Evolutionary conservation across 2,113 vertebrate genomes (phyloP), one percentile per base, ranked within the genome.

Genomic region (Pyxicephalus adspersus): DNA sequence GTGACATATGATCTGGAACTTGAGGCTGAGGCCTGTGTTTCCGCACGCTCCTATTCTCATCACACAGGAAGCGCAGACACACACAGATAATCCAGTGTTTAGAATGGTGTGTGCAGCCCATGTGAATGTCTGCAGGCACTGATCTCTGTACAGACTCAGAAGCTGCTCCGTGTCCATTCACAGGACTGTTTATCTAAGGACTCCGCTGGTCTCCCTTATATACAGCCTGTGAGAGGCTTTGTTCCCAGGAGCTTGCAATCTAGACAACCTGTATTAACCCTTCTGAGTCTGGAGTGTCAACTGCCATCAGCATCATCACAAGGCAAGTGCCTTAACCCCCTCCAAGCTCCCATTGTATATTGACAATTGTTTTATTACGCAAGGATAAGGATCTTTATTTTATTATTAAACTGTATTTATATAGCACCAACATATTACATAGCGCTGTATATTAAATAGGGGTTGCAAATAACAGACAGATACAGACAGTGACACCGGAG

Each of bases 321-420:
- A 78, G 76, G 76, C 76, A 78, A 78, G 76, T 78, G 76, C 76
- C 76, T 67, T 66, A 8, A 17, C 61, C 50, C 20, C 38, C 38
- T 9, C 8, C 50, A 17, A 54, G 61, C 61, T 54, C 25, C 73
- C 17, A 26, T 63, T 76, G 17, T 50, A 19, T 38, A 38, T 5
- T 45, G 38, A 45, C 38, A 45, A 13, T 45, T 45, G 6, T 45
- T 45, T 45, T 45, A 15, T 45, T 45, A 45, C 38, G 15, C 38
- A 45, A 45, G 11, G 38, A 45, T 45, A 45, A 45, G 38, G 38
- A 45, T 45, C 38, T 45, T 45, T 45, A 45, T 45, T 45, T 45
- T 45, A n/a, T n/a, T n/a, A n/a, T n/a, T n/a, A n/a, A n/a, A n/a
- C n/a, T n/a, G n/a, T n/a, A n/a, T n/a, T n/a, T n/a, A n/a, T n/a